Evolutionary conservation across 2,888 invertebrate species (phyloP).

Genomic region (Colostygia pectinataria): DNA sequence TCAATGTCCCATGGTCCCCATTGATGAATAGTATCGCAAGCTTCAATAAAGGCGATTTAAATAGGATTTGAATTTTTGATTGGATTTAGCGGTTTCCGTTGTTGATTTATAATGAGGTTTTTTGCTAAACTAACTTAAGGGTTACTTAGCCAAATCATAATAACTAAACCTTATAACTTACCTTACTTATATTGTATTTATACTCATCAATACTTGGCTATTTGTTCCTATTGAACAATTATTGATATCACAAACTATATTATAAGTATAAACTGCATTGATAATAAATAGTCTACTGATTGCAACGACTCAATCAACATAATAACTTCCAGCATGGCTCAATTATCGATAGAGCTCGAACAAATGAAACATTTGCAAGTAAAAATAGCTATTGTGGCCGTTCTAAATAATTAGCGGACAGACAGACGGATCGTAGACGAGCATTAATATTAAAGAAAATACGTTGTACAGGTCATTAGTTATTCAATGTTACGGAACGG

Average conservation of each 20-base stretch:
- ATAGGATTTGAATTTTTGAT: conserved; percentile 42
- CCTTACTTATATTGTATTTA: too few relatives aligned
- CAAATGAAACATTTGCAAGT: conserved; percentile 15
- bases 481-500: conserved; percentile 76
- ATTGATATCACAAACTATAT: too few relatives aligned
- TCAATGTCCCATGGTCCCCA: conserved; percentile 52
- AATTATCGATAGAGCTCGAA: conserved; percentile 11
- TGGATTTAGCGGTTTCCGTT: conserved; percentile 44
- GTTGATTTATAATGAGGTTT: conserved; percentile 38
- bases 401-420: conserved; percentile 29
- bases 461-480: conserved; percentile 59
- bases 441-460: conserved; percentile 38
- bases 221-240: too few relatives aligned
- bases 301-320: background rate
- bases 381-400: conserved; percentile 16
- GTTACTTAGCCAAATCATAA: background rate
- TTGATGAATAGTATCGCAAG: conserved; percentile 47
- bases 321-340: background rate
- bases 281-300: background rate
- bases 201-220: too few relatives aligned
- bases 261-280: too few relatives aligned
- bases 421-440: conserved; percentile 33
- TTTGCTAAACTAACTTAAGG: background rate
- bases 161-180: too few relatives aligned
- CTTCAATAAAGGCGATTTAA: conserved; percentile 38